Evolutionary conservation across 2,888 invertebrate genomes (phyloP), one percentile per base, ranked within the genome.

Genomic region (Parnassius apollo): DNA sequence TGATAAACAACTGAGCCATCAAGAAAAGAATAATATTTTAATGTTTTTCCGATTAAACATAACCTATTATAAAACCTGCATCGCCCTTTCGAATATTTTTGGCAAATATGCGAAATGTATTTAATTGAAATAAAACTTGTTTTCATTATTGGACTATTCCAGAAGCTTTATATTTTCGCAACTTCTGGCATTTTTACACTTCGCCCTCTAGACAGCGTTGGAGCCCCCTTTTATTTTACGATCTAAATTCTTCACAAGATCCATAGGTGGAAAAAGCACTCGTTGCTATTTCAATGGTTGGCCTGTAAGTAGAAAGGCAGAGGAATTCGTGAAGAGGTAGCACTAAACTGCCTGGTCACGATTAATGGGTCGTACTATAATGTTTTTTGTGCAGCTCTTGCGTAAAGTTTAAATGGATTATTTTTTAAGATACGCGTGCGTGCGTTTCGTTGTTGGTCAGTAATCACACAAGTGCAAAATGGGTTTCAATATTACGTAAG

Each of bases 231-330:
- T 87, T 90, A 88, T 89, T 89, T 88, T 88, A 89, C 87, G 90
- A 88, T 81, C 82, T 87, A 88, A 90, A 90, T 90, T 90, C 90
- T 88, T 89, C 82, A 88, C 76, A 77, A 83, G 83, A 76, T 81
- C 77, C 81, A 83, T 84, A 86, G 86, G 85, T 83, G 84, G 78
- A 85, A 86, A 82, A 84, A 83, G 80, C 75, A 75, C 68, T 71
- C 72, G 70, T 77, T 79, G 74, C 78, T 78, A 77, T 83, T 81
- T 80, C 82, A 81, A 80, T 73, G 77, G 78, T 74, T 74, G 67
- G 68, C 66, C 72, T 59, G 69, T 69, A 71, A 68, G 71, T 71
- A 69, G 65, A 74, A 74, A 66, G 66, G 69, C 68, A 74, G 35
- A 35, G 75, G 77, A 76, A 82, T 80, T 64, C 54, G 48, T 78